Evolutionary conservation across 2,113 vertebrate genomes (phyloP), one percentile per base, ranked within the genome.

Genomic region (Machaerirhynchus nigripectus): DNA sequence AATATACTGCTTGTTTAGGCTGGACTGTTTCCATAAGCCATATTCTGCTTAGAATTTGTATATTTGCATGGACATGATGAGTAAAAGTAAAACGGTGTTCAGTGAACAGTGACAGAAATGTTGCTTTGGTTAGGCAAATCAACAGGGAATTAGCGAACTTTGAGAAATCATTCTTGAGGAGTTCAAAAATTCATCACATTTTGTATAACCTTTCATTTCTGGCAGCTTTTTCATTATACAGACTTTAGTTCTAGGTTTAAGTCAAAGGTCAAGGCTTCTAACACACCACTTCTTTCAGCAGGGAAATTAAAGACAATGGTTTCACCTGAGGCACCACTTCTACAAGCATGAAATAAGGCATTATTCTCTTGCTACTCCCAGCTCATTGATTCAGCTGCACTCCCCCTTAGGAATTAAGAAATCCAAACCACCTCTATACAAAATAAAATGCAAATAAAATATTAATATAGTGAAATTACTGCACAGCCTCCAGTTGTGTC

Each of bases 141-240:
- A 85, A 65, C 24, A 71, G 70, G 8, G 47, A 94, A 83, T 47
- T 69, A 56, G 21, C 70, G 19, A 49, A 69, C n/a, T 63, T 49
- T 15, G 15, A 96, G 65, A 37, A 85, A 89, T 52, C 2, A 3
- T 67, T 75, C 78, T 35, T 42, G 26, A 78, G 39, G 26, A 80
- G 17, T 69, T 57, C 6, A 87, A 84, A 75, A 91, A 42, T 52
- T 73, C 35, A 82, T 39, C 11, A 9, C 40, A 26, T 63, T 89
- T 91, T 53, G 15, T 69, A 83, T 39, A 80, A 81, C 79, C 64
- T 91, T 95, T 95, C 37, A 87, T 83, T 97, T 94, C 56, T 37
- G 40, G 40, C 10, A 71, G 13, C n/a, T 73, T 93, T 87, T 78
- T 76, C n/a, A 84, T 82, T 75, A 93, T 15, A 42, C 65, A 70